A percentile compares a stretch with the other conserved stretches of the same genome.
Conservation (phyloP, 2,888 invertebrate species). For the Hyppa rectilinea region DNA sequence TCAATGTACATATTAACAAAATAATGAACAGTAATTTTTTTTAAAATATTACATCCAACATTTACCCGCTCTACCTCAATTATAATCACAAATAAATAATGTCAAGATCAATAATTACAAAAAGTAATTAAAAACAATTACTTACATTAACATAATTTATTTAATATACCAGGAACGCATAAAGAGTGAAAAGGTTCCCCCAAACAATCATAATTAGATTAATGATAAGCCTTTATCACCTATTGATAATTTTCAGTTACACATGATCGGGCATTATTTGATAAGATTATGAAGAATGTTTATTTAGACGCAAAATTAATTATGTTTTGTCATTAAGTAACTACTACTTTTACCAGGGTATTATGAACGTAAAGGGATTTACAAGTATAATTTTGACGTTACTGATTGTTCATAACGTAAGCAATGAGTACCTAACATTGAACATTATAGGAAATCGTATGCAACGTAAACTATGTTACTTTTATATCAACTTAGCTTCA, state of each 20-base stretch:
- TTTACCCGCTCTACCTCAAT: neutral
- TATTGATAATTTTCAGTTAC: slow-evolving; percentile 22
- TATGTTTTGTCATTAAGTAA: slow-evolving; percentile 44
- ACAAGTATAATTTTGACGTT: neutral
- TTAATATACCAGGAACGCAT: slow-evolving; percentile 69
- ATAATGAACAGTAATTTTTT: neutral
- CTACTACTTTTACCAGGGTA: slow-evolving; percentile 61
- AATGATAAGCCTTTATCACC: slow-evolving; percentile 35
- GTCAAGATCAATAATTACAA: slow-evolving; percentile 25
- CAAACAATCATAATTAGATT: slow-evolving; percentile 16
- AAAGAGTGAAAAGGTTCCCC: slow-evolving; percentile 33
- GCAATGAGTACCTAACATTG: neutral
- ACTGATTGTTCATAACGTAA: neutral
- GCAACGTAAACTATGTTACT: neutral
- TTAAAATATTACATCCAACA: neutral
- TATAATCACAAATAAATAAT: slow-evolving; percentile 1
- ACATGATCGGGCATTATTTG: slow-evolving; percentile 24
- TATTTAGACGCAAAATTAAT: slow-evolving; percentile 33
- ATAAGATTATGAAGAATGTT: slow-evolving; percentile 21
- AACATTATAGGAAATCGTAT: neutral
- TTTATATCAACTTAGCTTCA: too few relatives aligned
- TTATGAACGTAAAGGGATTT: slow-evolving; percentile 11
- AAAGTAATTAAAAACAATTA: slow-evolving; percentile 50
- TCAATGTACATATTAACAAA: neutral
- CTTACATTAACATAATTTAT: slow-evolving; percentile 63